These are phyloP conservation scores for Microchrysa polita DNA, from an alignment of 2,888 invertebrate genomes.

Conservation along the genomic window DNA sequence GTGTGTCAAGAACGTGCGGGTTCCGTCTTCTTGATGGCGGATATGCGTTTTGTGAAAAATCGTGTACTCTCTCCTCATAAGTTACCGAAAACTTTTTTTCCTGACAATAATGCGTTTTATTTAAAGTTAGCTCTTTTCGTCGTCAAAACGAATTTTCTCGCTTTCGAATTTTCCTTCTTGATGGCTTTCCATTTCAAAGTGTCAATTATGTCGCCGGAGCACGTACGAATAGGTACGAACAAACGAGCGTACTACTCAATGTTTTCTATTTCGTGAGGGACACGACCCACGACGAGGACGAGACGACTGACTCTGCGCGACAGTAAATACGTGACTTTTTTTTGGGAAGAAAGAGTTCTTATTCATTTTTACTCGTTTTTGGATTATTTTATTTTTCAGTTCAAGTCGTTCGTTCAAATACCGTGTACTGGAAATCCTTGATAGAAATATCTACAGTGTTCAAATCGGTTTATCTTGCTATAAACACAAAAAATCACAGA, in stretches of 20 bases:
- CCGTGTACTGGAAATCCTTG: no score
- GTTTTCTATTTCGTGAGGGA: constrained; percentile 7
- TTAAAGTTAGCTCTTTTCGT: constrained; percentile 24
- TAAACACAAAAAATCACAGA: no score
- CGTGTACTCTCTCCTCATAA: background rate
- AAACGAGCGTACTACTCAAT: no score
- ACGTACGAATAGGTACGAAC: constrained; percentile 27
- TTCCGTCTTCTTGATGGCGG: no score
- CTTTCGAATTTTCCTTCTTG: constrained; percentile 24
- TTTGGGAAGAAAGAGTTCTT: background rate
- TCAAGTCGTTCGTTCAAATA: no score
- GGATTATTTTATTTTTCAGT: no score
- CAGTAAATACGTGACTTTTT: constrained; percentile 18
- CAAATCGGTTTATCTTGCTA: no score
- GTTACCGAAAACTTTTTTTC: constrained; percentile 22
- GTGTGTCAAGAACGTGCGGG: constrained; percentile 3
- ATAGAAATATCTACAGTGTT: no score
- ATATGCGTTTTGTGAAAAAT: background rate
- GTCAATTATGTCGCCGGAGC: constrained; percentile 16
- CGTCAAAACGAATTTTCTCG: constrained; percentile 25
- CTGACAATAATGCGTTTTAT: constrained; percentile 40
- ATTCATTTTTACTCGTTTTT: no score
- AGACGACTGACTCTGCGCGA: no score
- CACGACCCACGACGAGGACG: no score
- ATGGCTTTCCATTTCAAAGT: constrained; percentile 13